Evolutionary conservation across 2,113 vertebrate species (phyloP).

Genomic region (Murina feae): DNA sequence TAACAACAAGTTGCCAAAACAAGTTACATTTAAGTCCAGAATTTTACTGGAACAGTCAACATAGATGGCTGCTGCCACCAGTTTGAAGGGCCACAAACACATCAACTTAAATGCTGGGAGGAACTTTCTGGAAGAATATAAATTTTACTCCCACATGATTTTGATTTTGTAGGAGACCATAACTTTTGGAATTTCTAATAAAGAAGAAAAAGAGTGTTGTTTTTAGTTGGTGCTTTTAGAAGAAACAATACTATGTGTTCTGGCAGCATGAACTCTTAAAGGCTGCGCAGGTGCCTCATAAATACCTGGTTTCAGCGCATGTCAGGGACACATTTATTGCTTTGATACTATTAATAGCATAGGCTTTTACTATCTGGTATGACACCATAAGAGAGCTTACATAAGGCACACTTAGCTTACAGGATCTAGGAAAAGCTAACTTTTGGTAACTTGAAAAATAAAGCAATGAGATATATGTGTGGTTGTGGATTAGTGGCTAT

Average conservation of each 20-base stretch:
- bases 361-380: neutral
- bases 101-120: neutral
- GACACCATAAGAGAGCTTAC: neutral
- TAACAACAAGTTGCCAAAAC: neutral
- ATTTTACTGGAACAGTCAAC: neutral
- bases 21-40: neutral
- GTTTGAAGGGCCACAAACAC: neutral
- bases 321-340: neutral
- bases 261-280: constrained; percentile 21
- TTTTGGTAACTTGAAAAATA: neutral
- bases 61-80: neutral
- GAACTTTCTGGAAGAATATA: constrained; percentile 30
- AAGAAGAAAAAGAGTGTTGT: constrained; percentile 29
- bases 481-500: neutral
- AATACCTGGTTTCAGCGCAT: constrained; percentile 1
- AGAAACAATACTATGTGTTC: constrained; percentile 15
- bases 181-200: constrained; percentile 53
- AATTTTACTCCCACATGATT: constrained; percentile 29
- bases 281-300: neutral
- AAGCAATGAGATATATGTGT: neutral
- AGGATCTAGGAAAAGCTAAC: neutral
- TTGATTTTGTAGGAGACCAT: constrained; percentile 44
- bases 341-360: neutral
- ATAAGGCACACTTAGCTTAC: neutral
- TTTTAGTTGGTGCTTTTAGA: constrained; percentile 41